Evolutionary conservation across 2,113 vertebrate species (phyloP).

Genomic region (Hystrix brachyura): DNA sequence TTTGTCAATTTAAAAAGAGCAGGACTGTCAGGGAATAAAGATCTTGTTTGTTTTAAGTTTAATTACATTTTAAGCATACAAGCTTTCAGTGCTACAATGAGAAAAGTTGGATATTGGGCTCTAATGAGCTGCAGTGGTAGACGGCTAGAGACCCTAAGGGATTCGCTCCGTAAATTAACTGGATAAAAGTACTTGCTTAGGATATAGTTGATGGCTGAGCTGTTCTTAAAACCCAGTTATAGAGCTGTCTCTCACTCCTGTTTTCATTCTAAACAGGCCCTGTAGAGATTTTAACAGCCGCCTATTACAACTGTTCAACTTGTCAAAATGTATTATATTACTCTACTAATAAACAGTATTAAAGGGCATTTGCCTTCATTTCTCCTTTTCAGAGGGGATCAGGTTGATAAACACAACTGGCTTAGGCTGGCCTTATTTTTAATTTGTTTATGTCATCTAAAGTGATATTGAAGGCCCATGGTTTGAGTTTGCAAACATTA

Average conservation of each 20-base stretch:
- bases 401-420: constrained; percentile 81
- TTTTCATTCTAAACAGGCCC: constrained; percentile 87
- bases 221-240: constrained; percentile 86
- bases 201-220: constrained; percentile 90
- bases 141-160: constrained; percentile 92
- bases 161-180: constrained; percentile 92
- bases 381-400: constrained; percentile 76
- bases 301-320: constrained; percentile 90
- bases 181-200: constrained; percentile 92
- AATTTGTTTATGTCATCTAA: constrained; percentile 76
- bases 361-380: constrained; percentile 88
- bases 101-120: constrained; percentile 88
- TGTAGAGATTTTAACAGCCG: constrained; percentile 88
- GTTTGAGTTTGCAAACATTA: constrained; percentile 72
- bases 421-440: constrained; percentile 77
- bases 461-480: constrained; percentile 46
- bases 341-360: constrained; percentile 92
- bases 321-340: constrained; percentile 92
- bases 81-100: constrained; percentile 90
- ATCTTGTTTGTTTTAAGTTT: constrained; percentile 96
- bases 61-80: constrained; percentile 94
- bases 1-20: constrained; percentile 83
- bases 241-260: constrained; percentile 88
- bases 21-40: constrained; percentile 81
- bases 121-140: constrained; percentile 95